Percentiles rank a stretch among this genome's conserved stretches.
These are phyloP conservation scores for Grammomys dolichurus DNA, from an alignment of 2,113 vertebrate species.

Conservation along the genomic window DNA sequence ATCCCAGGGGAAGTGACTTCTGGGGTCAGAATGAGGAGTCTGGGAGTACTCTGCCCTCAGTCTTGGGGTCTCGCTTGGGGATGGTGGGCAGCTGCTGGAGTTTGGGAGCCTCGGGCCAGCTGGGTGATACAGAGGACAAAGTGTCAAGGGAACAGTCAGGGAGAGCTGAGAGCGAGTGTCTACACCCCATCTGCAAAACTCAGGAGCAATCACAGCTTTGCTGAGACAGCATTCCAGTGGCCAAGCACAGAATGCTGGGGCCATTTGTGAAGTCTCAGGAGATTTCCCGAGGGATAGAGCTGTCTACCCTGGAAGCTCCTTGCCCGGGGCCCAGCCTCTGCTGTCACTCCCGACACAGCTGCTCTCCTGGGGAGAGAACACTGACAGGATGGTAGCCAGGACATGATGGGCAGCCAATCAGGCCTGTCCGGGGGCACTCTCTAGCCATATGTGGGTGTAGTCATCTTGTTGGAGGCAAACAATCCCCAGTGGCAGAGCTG, in stretches of 20 bases:
- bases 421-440: not conserved
- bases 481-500: rapidly evolving
- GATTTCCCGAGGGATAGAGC: not conserved
- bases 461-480: not conserved
- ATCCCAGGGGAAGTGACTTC: not conserved
- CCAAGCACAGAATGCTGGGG: not conserved
- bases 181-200: not conserved
- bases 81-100: not conserved
- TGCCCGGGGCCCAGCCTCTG: not conserved
- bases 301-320: not conserved
- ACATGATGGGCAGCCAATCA: not conserved
- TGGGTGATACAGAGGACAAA: not conserved
- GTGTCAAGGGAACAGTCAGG: rapidly evolving
- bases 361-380: not conserved
- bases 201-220: not conserved
- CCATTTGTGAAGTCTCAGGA: not conserved
- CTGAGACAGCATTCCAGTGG: not conserved
- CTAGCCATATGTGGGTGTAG: not conserved
- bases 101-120: not conserved
- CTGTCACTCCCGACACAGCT: not conserved
- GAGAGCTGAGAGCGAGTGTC: not conserved
- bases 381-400: not conserved
- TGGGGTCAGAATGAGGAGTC: rapidly evolving
- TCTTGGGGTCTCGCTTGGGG: not conserved
- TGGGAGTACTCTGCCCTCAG: not conserved